Base-by-base conservation (phyloP, 2,888 invertebrate genomes). In the Spisula subtruncata region DNA sequence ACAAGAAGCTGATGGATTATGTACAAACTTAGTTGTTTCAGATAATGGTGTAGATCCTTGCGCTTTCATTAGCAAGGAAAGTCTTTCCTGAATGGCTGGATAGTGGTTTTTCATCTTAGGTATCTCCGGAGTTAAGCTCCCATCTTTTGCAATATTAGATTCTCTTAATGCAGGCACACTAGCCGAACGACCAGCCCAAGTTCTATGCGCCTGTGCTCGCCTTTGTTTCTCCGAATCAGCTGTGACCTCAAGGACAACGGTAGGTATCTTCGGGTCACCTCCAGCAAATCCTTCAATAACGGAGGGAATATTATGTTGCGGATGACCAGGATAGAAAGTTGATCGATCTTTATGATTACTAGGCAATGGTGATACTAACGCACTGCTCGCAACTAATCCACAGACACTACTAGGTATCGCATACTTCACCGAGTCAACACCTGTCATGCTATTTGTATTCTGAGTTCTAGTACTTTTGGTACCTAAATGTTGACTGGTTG, bases 21-120 rank as follows among this genome's bases (percentile, higher is more conserved):
- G 46, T 25, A 12, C 75, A 75, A 5, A 5, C 5, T 75, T 75
- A 85, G 54, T 60, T 35, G n/a, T 25, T 10, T 51, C n/a, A 20
- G 84, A 75, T 29, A 25, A 75, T 16, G 86, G n/a, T n/a, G 82
- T 32, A 1, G 87, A 41, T 25, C 86, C 56, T 66, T 89, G 91
- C 56, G 89, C 89, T 83, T 91, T 91, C 91, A 91, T 91, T 10
- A 91, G 35, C 46, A 91, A 81, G 25, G 89, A 87, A 35, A 91
- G 51, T 29, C 89, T 79, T 25, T 91, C 91, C 20, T 89, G 87
- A 32, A 89, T 86, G 20, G 81, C 71, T 41, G 89, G 83, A 71
- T 86, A 82, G 29, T 84, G 80, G 18, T 81, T 29, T 32, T 85
- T 86, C 66, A 85, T 85, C 16, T 85, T 51, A 54, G 85, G 54